These are phyloP conservation scores for Sesia bembeciformis DNA, from an alignment of 2,888 invertebrate genomes.

Conservation along the genomic window DNA sequence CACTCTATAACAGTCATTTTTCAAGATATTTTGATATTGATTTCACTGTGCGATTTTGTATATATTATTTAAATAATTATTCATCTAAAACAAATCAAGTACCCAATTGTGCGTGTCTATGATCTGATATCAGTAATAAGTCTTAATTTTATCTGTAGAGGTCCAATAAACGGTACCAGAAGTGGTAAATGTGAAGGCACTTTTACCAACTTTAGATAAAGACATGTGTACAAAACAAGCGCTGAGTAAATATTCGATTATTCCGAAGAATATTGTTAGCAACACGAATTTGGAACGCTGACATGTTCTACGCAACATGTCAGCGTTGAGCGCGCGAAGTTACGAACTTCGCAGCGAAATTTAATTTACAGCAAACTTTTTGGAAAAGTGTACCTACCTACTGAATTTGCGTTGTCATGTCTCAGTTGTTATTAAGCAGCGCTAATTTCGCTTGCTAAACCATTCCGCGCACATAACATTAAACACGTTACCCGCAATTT, in stretches of 20 bases:
- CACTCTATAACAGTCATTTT: too few relatives aligned
- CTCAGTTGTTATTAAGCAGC: slow-evolving; percentile 48
- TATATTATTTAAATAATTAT: too few relatives aligned
- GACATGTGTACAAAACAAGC: not conserved
- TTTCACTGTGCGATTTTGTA: too few relatives aligned
- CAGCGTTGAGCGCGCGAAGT: slow-evolving; percentile 35
- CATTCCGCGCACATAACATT: slow-evolving; percentile 44
- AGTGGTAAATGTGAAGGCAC: too few relatives aligned
- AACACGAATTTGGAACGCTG: not conserved
- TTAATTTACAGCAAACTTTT: slow-evolving; percentile 53
- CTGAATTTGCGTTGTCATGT: slow-evolving; percentile 50
- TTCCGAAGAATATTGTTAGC: not conserved
- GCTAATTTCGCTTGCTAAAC: slow-evolving; percentile 45
- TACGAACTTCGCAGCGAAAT: slow-evolving; percentile 42
- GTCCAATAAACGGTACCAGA: too few relatives aligned
- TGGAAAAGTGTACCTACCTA: slow-evolving; percentile 31
- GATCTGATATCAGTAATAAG: too few relatives aligned
- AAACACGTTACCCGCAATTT: slow-evolving; percentile 40
- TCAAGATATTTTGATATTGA: too few relatives aligned
- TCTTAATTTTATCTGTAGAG: too few relatives aligned
- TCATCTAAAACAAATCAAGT: too few relatives aligned
- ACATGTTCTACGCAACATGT: slow-evolving; percentile 30
- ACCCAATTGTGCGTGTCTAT: too few relatives aligned
- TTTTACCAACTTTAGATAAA: not conserved
- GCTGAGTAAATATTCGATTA: not conserved